Base-by-base conservation (phyloP, 2,113 vertebrate species). In the Indri indri region DNA sequence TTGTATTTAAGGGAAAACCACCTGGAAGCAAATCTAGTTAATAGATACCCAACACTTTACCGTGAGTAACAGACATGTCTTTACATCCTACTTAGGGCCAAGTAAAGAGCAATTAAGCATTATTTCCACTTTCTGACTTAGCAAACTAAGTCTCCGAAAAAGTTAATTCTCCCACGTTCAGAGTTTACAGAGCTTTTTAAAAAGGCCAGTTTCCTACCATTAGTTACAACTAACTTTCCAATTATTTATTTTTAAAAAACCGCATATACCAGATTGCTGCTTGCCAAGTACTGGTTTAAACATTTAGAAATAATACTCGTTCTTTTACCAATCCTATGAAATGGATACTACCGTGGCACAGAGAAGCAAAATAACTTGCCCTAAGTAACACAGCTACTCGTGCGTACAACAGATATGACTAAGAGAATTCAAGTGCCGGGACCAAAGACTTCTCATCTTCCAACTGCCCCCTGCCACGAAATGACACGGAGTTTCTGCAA, bases 381-480 rank as follows among this genome's bases (percentile, higher is more conserved):
- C 71, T 16, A 42, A 50, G 30, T 3, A 11, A 4, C 90, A 9
- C 17, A 22, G 61, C 47, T 12, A 0, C n/a, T 20, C 5, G 0
- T 2, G 42, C 0, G 59, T 3, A 18, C 6, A 18, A 32, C 32
- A 63, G 70, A 87, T 34, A 37, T 0, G 37, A 23, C 76, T 8
- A 6, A 10, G 76, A 47, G 20, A 37, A 40, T 23, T 2, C 12
- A 57, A n/a, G 27, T 2, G 63, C 83, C 7, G n/a, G 54, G 47
- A 66, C 52, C 22, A 13, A 68, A 45, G 40, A 2, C 61, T 10
- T 59, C 61, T 23, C 61, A 22, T 25, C 77, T 40, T 37, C 79
- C 66, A 45, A 1, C 3, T 9, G 4, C 76, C 40, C 42, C 23
- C 47, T 7, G 27, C 79, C 54, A 3, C 0, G 42, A 3, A 4